Evolutionary conservation across 2,888 invertebrate species (phyloP).

Genomic region (Tenthredo scrophulariae): DNA sequence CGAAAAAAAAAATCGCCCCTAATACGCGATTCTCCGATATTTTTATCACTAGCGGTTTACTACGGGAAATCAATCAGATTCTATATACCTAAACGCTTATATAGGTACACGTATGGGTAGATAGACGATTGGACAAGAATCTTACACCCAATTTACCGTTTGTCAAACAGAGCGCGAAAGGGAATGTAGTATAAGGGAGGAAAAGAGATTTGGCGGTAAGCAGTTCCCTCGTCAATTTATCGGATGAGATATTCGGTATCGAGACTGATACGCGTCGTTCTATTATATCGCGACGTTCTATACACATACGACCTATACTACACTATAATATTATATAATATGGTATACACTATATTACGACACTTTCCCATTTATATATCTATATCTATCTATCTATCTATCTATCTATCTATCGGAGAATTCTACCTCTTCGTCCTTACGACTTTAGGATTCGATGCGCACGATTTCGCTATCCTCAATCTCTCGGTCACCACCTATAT

Average conservation of each 20-base stretch:
- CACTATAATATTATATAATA: not conserved
- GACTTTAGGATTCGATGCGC: constrained; percentile 8
- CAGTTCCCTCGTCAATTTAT: constrained; percentile 24
- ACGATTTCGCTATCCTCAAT: constrained; percentile 38
- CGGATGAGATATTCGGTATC: constrained; percentile 33
- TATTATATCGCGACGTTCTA: constrained; percentile 12
- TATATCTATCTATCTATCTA: not conserved
- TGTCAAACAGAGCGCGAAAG: constrained; percentile 22
- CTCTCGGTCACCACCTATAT: not conserved
- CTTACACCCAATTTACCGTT: constrained; percentile 42
- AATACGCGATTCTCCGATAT: constrained; percentile 1
- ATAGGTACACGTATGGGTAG: not conserved
- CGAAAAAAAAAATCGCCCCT: not conserved
- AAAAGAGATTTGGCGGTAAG: constrained; percentile 19
- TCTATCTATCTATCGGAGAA: not conserved
- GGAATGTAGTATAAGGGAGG: constrained; percentile 17
- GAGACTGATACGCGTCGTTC: constrained; percentile 31
- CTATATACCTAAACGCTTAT: no score
- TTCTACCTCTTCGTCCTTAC: not conserved
- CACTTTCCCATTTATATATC: not conserved
- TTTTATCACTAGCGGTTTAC: not conserved
- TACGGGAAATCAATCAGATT: constrained; percentile 1
- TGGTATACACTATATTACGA: not conserved
- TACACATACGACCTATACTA: not conserved
- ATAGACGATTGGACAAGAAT: not conserved